Evolutionary conservation across 2,113 vertebrate genomes (phyloP), one percentile per base, ranked within the genome.

Genomic region (Anoplopoma fimbria): DNA sequence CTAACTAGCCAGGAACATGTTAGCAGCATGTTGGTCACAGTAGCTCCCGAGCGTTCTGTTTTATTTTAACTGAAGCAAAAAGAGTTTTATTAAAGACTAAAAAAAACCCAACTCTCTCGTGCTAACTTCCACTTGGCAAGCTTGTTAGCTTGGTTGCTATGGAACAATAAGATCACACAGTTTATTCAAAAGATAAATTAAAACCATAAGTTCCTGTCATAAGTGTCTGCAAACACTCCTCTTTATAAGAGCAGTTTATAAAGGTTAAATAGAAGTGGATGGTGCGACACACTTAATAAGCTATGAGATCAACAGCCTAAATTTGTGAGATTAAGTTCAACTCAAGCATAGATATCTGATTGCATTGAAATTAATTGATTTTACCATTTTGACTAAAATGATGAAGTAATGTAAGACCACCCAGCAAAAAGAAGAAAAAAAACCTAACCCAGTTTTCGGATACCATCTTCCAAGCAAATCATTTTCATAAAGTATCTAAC

Each of bases 401-500:
- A 27, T 40, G 9, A 34, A 34, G 9, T 10, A 15, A 49, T 13
- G 25, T 49, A n/a, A 49, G 23, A 47, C 10, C 8, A 27, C 45
- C 15, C n/a, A 57, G 51, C 51, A 25, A 55, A 9, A 42, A 64
- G n/a, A 10, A 27, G 15, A 19, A 1, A 55, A 31, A 1, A 1
- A 0, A 25, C 21, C 13, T 0, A 38, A 31, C 21, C n/a, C 7
- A 15, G 7, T 55, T 49, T 23, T 40, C 15, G 70, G 7, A 29
- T 33, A 6, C 27, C 14, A n/a, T 7, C 36, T 67, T 2, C 21
- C 62, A 10, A 29, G 3, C 2, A 0, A 15, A 25, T 65, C 1
- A 40, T 42, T 67, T 62, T 25, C 62, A 69, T 34, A 87, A 69
- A 69, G 82, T 72, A 51, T 53, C 29, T 17, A 51, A 19, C 57